Evolutionary conservation across 2,113 vertebrate genomes (phyloP).

Genomic region (Catagonus wagneri): DNA sequence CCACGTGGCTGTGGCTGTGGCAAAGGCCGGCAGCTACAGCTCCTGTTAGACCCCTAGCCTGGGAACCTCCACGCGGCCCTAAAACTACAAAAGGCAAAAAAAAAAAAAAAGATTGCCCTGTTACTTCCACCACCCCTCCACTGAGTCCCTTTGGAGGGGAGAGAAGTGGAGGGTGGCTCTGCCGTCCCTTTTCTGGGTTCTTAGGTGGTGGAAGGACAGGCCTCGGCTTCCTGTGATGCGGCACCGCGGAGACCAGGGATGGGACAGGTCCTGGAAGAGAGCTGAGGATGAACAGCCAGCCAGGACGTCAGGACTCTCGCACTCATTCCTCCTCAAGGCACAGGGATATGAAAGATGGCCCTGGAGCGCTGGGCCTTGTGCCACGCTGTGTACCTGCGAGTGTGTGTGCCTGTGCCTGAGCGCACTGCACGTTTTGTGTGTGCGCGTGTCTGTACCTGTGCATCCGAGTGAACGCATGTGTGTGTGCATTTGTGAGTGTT

Average conservation of each 20-base stretch:
- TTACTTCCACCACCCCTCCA: not conserved
- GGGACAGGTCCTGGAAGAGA: not conserved
- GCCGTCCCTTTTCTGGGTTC: not conserved
- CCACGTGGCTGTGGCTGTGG: too few relatives aligned
- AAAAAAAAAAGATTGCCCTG: not conserved
- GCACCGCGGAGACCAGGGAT: not conserved
- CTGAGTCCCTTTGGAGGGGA: not conserved
- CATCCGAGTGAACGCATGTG: not conserved
- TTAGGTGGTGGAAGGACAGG: rapidly evolving
- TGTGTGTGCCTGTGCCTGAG: not conserved
- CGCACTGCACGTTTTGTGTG: not conserved
- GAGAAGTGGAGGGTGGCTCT: not conserved
- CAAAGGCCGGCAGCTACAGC: too few relatives aligned
- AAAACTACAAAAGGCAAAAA: too few relatives aligned
- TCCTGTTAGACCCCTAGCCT: too few relatives aligned
- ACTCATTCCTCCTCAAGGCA: not conserved
- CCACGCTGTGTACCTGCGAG: not conserved
- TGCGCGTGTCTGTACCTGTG: not conserved
- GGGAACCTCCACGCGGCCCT: too few relatives aligned
- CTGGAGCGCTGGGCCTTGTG: not conserved
- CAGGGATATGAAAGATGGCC: not conserved
- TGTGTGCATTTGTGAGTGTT: not conserved
- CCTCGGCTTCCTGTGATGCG: not conserved
- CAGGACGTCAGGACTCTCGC: not conserved
- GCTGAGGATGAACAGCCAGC: not conserved